Conservation (phyloP, 2,797 vertebrate genomes). For the Kryptopterus vitreolus region DNA sequence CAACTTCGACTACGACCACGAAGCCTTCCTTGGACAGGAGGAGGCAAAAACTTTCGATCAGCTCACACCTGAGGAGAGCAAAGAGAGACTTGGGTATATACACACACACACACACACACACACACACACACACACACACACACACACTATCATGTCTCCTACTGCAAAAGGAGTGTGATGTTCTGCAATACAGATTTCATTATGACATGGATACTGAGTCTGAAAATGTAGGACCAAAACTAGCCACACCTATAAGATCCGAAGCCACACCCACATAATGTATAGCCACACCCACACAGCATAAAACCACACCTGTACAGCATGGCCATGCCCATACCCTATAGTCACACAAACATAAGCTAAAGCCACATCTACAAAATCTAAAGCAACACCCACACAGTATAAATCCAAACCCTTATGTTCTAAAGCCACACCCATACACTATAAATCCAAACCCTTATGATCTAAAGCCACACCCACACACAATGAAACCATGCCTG, state of each 20-base stretch:
- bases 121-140: too few relatives aligned
- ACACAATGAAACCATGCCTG: neutral
- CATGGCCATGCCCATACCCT: too few relatives aligned
- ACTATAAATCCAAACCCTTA: too few relatives aligned
- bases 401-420: too few relatives aligned
- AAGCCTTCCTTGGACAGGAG: constrained; percentile 93
- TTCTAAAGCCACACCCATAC: neutral
- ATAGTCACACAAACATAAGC: too few relatives aligned
- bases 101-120: neutral
- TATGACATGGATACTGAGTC: neutral
- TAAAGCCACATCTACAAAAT: neutral
- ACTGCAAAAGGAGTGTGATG: neutral
- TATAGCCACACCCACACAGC: too few relatives aligned
- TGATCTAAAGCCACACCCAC: too few relatives aligned
- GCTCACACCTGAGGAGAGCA: constrained; percentile 96
- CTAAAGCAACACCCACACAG: too few relatives aligned
- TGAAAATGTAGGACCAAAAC: neutral
- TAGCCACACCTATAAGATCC: neutral
- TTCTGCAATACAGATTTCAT: neutral
- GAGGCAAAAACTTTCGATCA: constrained; percentile 96
- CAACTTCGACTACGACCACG: constrained; percentile 97
- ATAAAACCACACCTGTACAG: too few relatives aligned
- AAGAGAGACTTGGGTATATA: constrained; percentile 72
- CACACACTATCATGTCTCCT: neutral
- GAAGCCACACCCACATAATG: too few relatives aligned